phyloP scores from a whole-genome alignment of 2,797 vertebrate species.

The Triplophysa yarkandensis region DNA sequence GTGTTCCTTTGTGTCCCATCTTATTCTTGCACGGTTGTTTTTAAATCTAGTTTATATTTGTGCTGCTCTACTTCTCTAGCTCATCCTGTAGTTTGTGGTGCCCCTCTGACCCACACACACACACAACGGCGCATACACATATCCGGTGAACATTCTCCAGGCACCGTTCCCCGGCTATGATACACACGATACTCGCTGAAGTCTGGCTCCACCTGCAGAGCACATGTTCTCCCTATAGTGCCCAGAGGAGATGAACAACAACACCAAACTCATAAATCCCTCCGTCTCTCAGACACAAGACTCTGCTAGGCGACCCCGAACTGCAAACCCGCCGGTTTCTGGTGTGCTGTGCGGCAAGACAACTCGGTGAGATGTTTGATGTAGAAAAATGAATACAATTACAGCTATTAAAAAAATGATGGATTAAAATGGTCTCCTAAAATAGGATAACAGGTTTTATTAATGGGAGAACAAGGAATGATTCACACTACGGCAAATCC shows the following conservation, averaged over 20 bases:
- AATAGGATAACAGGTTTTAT: neutral
- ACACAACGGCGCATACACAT: slow-evolving; percentile 10
- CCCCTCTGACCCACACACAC: slow-evolving; percentile 61
- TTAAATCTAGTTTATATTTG: slow-evolving; percentile 74
- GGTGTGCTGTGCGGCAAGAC: neutral
- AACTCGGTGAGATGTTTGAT: neutral
- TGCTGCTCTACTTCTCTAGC: slow-evolving; percentile 58
- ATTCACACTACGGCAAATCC: neutral
- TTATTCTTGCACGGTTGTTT: slow-evolving; percentile 68
- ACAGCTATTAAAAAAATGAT: neutral
- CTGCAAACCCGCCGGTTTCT: slow-evolving; percentile 17
- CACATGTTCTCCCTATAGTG: slow-evolving; percentile 51
- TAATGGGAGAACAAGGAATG: neutral
- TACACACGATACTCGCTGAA: slow-evolving; percentile 46
- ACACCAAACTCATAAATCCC: slow-evolving; percentile 36
- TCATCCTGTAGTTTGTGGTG: slow-evolving; percentile 63
- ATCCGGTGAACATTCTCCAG: slow-evolving; percentile 55
- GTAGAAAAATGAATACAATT: neutral
- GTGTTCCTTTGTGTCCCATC: slow-evolving; percentile 64
- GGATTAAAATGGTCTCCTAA: neutral
- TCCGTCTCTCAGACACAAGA: neutral
- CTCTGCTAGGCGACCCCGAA: slow-evolving; percentile 32
- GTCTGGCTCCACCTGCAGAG: slow-evolving; percentile 61
- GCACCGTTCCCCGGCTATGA: slow-evolving; percentile 50
- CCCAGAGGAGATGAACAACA: slow-evolving; percentile 52